Base-by-base conservation (phyloP, 2,888 invertebrate genomes). In the Epirrhoe tristata region DNA sequence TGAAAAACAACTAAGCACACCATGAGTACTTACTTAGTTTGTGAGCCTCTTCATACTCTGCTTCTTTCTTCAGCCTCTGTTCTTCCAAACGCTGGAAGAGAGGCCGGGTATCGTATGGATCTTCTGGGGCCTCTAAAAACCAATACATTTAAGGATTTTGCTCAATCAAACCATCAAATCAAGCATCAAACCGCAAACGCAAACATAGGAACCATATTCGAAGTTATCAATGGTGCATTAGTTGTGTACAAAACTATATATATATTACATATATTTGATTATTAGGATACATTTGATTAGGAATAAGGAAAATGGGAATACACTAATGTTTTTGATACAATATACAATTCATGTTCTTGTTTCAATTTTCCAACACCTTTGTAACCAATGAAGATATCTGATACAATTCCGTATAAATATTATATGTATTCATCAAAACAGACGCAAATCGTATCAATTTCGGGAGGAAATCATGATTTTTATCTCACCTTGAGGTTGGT, bases 31-130 rank as follows among this genome's bases (percentile, higher is more conserved):
- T 93, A 99, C 99, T 99, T n/a, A 99, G 94, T 92, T 97, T 98
- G 81, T 98, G 98, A 3, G 98, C 96, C 84, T 99, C 99, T 86
- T 99, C 99, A 93, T 96, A 98, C 90, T 99, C 99, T 17, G 97
- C 95, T 74, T 99, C 98, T 79, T 97, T 97, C 86, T 97, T 97
- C 77, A 96, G 94, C 83, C 97, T 97, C 83, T 99, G 98, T 78
- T 99, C 99, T 85, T 99, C 97, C 10, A 99, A 93, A 14, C 98
- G 95, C 59, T 99, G 98, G 87, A 95, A 99, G n/a, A 99, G 90
- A 5, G 98, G 97, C 74, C 99, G 93, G 1, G 95, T 94, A 83
- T 99, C 98, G 74, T 96, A 92, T 0, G 83, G 76, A 80, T 97
- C 98, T 79, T 98, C 99, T 0, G 99, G 99, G 6, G 96, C 97